Base-by-base conservation (phyloP, 2,888 invertebrate species). In the Myopa testacea region DNA sequence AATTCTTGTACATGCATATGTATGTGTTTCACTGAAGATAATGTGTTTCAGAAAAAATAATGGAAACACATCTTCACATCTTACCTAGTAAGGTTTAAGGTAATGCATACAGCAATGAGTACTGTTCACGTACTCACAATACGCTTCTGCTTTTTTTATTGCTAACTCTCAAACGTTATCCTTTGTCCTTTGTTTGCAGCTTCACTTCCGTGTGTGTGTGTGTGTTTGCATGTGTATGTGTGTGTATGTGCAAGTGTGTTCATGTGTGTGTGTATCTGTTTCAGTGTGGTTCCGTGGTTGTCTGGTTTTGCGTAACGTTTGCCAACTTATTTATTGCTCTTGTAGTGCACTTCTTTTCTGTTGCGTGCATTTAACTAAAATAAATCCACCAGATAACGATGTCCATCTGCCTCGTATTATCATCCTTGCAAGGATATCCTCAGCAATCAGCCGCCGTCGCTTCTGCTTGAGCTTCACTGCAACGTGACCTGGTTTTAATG, bases 181-280 rank as follows among this genome's bases (percentile, higher is more conserved):
- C 63, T 63, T 63, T 63, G 63, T 63, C 63, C 63, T 63, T 63
- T 63, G 63, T 63, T 63, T 63, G 0, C 34, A 34, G 8, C 63
- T 26, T 63, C 34, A 12, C 19, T 12, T 37, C 19, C 60, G 19
- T 63, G 63, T 37, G 63, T 37, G 63, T 34, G 12, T 34, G 26
- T 26, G 26, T 2, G 26, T 26, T 1, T 26, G 26, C 2, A 26
- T 26, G 26, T 26, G 26, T 26, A 2, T 26, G 26, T 26, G 26
- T 26, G 26, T n/a, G n/a, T n/a, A n/a, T n/a, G n/a, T n/a, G n/a
- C n/a, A n/a, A n/a, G n/a, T n/a, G n/a, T n/a, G n/a, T n/a, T n/a
- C n/a, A n/a, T n/a, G n/a, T n/a, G 63, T 37, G 63, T 37, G 63
- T 63, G 12, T 34, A 12, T 4, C 4, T 60, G 19, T n/a, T 60